phyloP scores from a whole-genome alignment of 2,113 vertebrate species.

The Acrocephalus arundinaceus region DNA sequence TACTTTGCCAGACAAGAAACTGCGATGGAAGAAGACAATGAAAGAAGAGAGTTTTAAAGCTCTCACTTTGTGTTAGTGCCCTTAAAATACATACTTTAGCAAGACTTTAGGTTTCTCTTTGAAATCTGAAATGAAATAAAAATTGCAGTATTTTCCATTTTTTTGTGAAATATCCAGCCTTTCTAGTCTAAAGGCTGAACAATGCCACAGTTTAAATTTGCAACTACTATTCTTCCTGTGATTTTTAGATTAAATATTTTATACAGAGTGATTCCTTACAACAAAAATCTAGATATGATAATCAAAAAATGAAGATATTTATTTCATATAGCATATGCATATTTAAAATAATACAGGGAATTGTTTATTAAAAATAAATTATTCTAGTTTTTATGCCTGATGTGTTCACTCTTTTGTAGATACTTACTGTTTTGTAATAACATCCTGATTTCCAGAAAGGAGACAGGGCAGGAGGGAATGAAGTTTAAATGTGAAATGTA shows the following conservation, averaged over 20 bases:
- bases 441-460: neutral
- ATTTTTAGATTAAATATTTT: neutral
- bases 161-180: neutral
- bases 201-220: neutral
- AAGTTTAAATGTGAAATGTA: slow-evolving; percentile 35
- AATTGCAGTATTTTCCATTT: neutral
- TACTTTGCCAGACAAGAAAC: neutral
- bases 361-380: neutral
- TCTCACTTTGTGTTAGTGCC: neutral
- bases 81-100: neutral
- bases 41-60: neutral
- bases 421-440: slow-evolving; percentile 26
- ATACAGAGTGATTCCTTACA: neutral
- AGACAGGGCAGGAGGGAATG: neutral
- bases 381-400: neutral
- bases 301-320: neutral
- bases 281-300: neutral
- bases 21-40: neutral
- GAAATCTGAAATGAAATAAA: neutral
- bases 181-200: neutral
- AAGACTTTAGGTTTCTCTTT: neutral
- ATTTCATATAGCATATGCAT: neutral
- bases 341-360: neutral
- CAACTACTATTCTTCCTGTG: neutral
- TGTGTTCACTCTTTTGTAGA: neutral